These are phyloP conservation scores for Chunga burmeisteri DNA, from an alignment of 2,113 vertebrate species.

Conservation along the genomic window DNA sequence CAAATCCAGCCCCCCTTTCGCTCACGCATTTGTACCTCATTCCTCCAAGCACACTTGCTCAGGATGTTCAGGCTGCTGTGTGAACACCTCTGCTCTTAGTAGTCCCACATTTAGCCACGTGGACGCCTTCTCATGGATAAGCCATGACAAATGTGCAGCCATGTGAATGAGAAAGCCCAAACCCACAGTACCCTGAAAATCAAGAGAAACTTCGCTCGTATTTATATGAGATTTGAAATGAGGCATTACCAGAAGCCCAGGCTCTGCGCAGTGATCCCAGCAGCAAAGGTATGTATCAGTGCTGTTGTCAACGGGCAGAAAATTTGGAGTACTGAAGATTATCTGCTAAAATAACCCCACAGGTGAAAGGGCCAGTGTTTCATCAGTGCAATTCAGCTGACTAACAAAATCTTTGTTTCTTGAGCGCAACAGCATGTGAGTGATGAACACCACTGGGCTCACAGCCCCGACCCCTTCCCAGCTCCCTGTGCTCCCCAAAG, in stretches of 20 bases:
- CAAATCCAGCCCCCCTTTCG: neutral
- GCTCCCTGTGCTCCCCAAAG: neutral
- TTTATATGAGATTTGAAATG: neutral
- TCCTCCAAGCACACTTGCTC: neutral
- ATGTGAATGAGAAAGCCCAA: neutral
- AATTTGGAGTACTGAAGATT: neutral
- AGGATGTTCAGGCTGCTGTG: slow-evolving; percentile 9
- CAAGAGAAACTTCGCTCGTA: neutral
- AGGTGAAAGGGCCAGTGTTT: neutral
- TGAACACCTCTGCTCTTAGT: slow-evolving; percentile 18
- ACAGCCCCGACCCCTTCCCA: neutral
- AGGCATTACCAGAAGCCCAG: neutral
- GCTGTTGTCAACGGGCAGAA: neutral
- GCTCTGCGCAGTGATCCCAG: neutral
- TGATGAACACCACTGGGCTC: neutral
- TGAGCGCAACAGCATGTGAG: neutral
- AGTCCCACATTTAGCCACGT: neutral
- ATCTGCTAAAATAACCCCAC: neutral
- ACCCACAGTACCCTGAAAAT: neutral
- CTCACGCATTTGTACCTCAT: neutral
- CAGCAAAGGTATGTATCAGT: neutral
- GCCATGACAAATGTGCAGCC: neutral
- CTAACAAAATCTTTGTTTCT: neutral
- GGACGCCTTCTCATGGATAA: neutral
- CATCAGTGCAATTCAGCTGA: neutral